phyloP scores from a whole-genome alignment of 2,888 invertebrate species.

The Octodonta nipae region DNA sequence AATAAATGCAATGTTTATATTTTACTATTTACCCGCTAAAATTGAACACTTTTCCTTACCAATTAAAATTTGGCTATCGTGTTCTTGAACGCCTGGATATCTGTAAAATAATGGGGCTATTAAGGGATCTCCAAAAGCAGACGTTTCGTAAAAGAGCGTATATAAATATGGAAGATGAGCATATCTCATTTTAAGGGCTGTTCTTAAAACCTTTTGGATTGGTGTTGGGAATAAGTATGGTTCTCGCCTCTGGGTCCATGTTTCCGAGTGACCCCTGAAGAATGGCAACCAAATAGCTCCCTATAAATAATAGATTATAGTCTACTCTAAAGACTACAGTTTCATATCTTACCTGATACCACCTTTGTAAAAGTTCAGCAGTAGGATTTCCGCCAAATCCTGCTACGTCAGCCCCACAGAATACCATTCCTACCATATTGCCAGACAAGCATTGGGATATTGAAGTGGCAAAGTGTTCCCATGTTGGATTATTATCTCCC shows the following conservation, averaged over 20 bases:
- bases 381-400: slow-evolving; percentile 50
- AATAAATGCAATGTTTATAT: background rate
- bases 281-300: slow-evolving; percentile 86
- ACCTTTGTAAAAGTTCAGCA: slow-evolving; percentile 9
- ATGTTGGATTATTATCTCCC: slow-evolving; percentile 87
- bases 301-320: slow-evolving; percentile 32
- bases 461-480: slow-evolving; percentile 72
- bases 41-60: slow-evolving; percentile 37
- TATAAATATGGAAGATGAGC: slow-evolving; percentile 80
- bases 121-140: slow-evolving; percentile 67
- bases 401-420: slow-evolving; percentile 89
- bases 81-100: slow-evolving; percentile 64
- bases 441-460: slow-evolving; percentile 75
- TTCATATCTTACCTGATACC: slow-evolving; percentile 40
- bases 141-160: slow-evolving; percentile 79
- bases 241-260: slow-evolving; percentile 85
- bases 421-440: slow-evolving; percentile 68
- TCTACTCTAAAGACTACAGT: background rate
- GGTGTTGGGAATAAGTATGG: slow-evolving; percentile 79
- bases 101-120: slow-evolving; percentile 81
- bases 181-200: slow-evolving; percentile 62
- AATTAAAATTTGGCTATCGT: slow-evolving; percentile 63
- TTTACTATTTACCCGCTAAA: background rate
- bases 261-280: slow-evolving; percentile 87
- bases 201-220: slow-evolving; percentile 47